These are phyloP conservation scores for Eupithecia subumbrata DNA, from an alignment of 2,888 invertebrate genomes.

Conservation along the genomic window DNA sequence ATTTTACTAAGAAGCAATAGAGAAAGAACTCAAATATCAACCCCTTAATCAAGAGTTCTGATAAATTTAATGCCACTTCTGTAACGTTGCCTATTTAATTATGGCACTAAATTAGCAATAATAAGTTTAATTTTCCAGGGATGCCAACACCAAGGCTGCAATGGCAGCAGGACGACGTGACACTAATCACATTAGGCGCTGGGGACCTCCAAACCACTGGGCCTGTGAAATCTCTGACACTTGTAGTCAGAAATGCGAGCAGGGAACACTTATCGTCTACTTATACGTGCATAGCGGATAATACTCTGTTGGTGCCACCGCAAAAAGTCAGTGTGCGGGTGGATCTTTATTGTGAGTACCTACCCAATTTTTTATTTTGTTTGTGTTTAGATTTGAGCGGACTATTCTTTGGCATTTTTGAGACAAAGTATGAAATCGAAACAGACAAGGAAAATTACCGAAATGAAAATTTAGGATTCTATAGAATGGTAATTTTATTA, in stretches of 20 bases:
- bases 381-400: neutral
- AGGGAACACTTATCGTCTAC: slow-evolving; percentile 86
- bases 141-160: slow-evolving; percentile 75
- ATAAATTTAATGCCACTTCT: neutral
- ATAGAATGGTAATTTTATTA: too few relatives aligned
- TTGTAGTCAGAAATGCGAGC: slow-evolving; percentile 71
- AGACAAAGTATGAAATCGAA: neutral
- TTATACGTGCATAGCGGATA: slow-evolving; percentile 88
- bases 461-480: too few relatives aligned
- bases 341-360: slow-evolving; percentile 86
- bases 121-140: slow-evolving; percentile 53
- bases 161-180: slow-evolving; percentile 74
- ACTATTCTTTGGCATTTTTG: neutral
- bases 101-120: neutral
- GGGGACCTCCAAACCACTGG: slow-evolving; percentile 62
- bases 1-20: neutral
- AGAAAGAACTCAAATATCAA: neutral
- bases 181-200: slow-evolving; percentile 64
- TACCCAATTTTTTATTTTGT: neutral
- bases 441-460: too few relatives aligned
- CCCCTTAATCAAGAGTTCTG: neutral
- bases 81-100: neutral
- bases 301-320: slow-evolving; percentile 87
- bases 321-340: slow-evolving; percentile 86
- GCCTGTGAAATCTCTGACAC: slow-evolving; percentile 60